Percentiles rank a stretch among this genome's conserved stretches.
Evolutionary conservation across 2,113 vertebrate genomes (phyloP).

Genomic region (Phylloscopus whistleri): DNA sequence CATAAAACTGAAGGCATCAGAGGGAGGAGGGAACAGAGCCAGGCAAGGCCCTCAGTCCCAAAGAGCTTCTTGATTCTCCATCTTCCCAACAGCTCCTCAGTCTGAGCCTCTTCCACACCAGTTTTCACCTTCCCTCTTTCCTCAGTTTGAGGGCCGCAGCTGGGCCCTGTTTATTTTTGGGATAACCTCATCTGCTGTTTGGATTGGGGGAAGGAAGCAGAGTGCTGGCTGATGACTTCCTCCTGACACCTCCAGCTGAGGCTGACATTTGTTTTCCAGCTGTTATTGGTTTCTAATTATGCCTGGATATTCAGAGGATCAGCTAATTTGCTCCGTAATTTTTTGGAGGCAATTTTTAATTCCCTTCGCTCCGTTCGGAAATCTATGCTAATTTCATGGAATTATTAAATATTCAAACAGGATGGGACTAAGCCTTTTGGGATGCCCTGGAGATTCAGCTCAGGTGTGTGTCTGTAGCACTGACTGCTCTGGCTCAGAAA

Average conservation of each 20-base stretch:
- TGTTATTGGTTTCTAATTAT: constrained; percentile 49
- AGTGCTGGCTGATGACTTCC: constrained; percentile 24
- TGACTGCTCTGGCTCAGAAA: neutral
- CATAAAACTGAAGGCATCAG: neutral
- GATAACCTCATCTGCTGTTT: constrained; percentile 52
- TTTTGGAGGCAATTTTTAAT: constrained; percentile 60
- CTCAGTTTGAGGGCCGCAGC: constrained; percentile 4
- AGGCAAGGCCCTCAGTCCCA: neutral
- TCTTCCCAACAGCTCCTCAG: neutral
- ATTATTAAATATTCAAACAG: neutral
- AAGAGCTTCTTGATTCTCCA: neutral
- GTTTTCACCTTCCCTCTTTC: neutral
- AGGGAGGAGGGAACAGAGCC: neutral
- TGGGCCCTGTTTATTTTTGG: constrained; percentile 51
- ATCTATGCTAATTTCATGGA: neutral
- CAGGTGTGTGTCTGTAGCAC: neutral
- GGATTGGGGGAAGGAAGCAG: neutral
- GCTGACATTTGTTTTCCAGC: constrained; percentile 51
- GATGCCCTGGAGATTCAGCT: neutral
- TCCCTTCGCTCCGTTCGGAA: neutral
- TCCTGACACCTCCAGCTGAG: constrained; percentile 55
- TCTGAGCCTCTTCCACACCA: neutral
- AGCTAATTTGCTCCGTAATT: constrained; percentile 44
- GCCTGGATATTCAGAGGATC: constrained; percentile 34
- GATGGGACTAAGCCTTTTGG: neutral